These are phyloP conservation scores for Smutsia gigantea DNA, from an alignment of 2,797 vertebrate species.

Conservation along the genomic window DNA sequence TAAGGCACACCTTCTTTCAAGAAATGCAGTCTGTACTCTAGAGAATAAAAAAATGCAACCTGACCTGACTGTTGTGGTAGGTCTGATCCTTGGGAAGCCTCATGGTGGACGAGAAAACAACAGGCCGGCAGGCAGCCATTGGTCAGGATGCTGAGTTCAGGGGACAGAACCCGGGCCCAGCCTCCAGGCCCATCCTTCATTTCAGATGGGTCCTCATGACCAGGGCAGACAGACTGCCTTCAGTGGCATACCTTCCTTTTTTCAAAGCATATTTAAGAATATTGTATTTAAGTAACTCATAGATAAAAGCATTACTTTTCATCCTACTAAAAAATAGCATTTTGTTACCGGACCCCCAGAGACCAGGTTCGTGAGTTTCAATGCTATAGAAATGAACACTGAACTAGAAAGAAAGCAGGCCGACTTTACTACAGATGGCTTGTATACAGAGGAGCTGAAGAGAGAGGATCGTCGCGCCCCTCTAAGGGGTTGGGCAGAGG, in stretches of 20 bases:
- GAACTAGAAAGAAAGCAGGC: too few relatives aligned
- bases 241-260: not conserved
- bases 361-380: too few relatives aligned
- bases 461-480: too few relatives aligned
- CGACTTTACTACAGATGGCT: too few relatives aligned
- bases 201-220: not conserved
- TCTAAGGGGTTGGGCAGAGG: too few relatives aligned
- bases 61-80: not conserved
- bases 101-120: not conserved
- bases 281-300: not conserved
- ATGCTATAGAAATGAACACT: too few relatives aligned
- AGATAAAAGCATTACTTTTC: not conserved
- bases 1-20: not conserved
- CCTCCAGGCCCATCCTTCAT: not conserved
- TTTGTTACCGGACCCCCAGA: too few relatives aligned
- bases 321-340: not conserved
- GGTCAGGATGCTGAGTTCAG: not conserved
- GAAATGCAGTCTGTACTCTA: not conserved
- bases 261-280: not conserved
- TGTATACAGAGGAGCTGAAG: too few relatives aligned
- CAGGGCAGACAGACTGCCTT: not conserved
- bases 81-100: not conserved
- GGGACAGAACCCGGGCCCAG: not conserved
- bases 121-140: not conserved
- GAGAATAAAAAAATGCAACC: conserved; percentile 16